Conservation (phyloP, 35 echinoderm and acorn worm genomes). For the Apostichopus japonicus region DNA sequence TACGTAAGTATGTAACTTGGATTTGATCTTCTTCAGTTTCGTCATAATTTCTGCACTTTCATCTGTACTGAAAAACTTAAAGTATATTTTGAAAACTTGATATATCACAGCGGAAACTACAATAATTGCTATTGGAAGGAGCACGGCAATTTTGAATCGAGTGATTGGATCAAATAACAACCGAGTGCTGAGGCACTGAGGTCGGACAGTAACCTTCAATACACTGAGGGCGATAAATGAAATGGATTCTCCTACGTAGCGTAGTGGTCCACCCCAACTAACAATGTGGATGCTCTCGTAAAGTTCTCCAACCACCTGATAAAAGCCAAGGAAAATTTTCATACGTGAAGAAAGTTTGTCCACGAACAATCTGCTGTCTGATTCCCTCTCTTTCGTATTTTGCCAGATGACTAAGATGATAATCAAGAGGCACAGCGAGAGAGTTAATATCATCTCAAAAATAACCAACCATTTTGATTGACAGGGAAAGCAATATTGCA, state of each 20-base stretch:
- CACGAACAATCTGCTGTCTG: background rate
- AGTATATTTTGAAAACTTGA: background rate
- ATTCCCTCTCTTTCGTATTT: background rate
- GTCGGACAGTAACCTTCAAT: conserved; percentile 14
- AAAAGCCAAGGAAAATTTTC: conserved; percentile 68
- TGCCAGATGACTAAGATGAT: conserved; percentile 32
- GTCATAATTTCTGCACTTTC: too few relatives aligned
- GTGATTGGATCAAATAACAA: background rate
- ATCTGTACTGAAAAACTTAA: background rate
- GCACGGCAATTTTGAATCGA: conserved; percentile 23
- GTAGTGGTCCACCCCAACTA: conserved; percentile 24
- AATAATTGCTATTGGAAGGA: background rate
- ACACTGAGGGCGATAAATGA: conserved; percentile 25
- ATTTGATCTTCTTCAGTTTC: too few relatives aligned
- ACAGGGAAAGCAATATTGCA: conserved; percentile 51
- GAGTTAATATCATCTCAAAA: background rate
- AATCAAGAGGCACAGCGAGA: background rate
- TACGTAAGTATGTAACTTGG: too few relatives aligned
- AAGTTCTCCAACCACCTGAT: conserved; percentile 63
- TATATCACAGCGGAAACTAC: background rate
- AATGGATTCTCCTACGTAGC: conserved; percentile 27
- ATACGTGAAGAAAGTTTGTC: conserved; percentile 42
- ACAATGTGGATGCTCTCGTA: conserved; percentile 31
- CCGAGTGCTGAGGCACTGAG: conserved; percentile 37
- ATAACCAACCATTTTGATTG: conserved; percentile 19